phyloP scores from a whole-genome alignment of 1,140 invertebrate species.

The Caenorhabditis elegans region DNA sequence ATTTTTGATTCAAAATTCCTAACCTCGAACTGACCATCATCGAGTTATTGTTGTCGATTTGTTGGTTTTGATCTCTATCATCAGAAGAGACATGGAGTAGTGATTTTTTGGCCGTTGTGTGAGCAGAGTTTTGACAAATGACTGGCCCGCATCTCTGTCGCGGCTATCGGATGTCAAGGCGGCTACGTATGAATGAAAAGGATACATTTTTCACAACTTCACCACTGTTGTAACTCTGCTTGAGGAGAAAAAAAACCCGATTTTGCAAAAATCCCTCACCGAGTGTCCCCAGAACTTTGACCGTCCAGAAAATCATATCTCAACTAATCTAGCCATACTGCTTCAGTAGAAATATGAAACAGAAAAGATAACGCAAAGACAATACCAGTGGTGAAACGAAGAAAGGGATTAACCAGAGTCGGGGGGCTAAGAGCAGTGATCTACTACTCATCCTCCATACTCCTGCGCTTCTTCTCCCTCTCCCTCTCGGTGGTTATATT shows the following conservation, averaged over 20 bases:
- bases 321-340: not conserved
- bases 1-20: not conserved
- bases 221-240: not conserved
- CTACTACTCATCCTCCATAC: not conserved
- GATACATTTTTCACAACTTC: slow-evolving; percentile 23
- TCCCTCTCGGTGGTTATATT: not conserved
- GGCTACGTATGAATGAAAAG: slow-evolving; percentile 27
- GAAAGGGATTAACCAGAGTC: not conserved
- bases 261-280: not conserved
- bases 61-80: not conserved
- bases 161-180: slow-evolving; percentile 10
- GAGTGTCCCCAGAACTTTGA: not conserved
- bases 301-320: slow-evolving; percentile 14
- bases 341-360: not conserved
- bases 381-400: not conserved
- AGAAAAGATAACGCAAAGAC: not conserved
- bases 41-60: not conserved
- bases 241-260: not conserved
- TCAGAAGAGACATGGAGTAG: not conserved
- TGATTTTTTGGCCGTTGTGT: slow-evolving; percentile 5
- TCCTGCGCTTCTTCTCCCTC: not conserved
- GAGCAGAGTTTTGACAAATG: slow-evolving; percentile 18
- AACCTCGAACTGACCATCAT: not conserved
- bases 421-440: not conserved
- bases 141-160: not conserved